A percentile compares a stretch with the other conserved stretches of the same genome.
phyloP scores from a whole-genome alignment of 2,113 vertebrate species.

The Cebus imitator region DNA sequence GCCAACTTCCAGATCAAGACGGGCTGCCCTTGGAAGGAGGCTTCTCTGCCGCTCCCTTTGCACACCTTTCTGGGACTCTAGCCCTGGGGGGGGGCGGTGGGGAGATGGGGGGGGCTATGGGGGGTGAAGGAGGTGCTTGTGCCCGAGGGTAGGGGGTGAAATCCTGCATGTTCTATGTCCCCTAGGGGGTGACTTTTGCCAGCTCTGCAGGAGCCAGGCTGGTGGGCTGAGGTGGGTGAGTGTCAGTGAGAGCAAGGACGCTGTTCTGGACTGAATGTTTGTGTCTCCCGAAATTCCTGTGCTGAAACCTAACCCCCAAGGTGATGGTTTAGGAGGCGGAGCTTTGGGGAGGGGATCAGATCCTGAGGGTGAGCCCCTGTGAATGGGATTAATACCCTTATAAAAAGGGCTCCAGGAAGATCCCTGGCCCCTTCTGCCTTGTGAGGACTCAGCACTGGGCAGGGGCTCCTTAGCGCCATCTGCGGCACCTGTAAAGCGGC shows the following conservation, averaged over 20 bases:
- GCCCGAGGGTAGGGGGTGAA: neutral
- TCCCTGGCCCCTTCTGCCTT: neutral
- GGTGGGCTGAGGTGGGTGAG: neutral
- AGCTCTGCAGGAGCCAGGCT: neutral
- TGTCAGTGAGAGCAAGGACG: too few species aligned
- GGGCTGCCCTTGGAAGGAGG: neutral
- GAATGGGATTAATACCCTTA: neutral
- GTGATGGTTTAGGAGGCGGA: neutral
- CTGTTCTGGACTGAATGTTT: neutral
- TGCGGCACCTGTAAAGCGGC: neutral
- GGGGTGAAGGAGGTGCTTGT: neutral
- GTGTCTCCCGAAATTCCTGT: neutral
- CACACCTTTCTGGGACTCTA: neutral
- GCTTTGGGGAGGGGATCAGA: neutral
- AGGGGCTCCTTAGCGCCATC: too few species aligned
- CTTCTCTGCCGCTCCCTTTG: neutral
- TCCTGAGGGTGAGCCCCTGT: neutral
- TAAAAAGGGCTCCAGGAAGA: neutral
- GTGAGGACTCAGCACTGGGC: neutral
- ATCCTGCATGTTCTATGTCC: neutral
- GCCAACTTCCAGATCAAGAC: neutral
- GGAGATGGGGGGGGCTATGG: too few species aligned
- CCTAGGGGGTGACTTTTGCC: neutral
- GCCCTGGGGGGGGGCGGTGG: too few species aligned
- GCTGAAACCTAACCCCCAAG: too few species aligned